phyloP scores from a whole-genome alignment of 2,888 invertebrate species.

The Latheticus oryzae region DNA sequence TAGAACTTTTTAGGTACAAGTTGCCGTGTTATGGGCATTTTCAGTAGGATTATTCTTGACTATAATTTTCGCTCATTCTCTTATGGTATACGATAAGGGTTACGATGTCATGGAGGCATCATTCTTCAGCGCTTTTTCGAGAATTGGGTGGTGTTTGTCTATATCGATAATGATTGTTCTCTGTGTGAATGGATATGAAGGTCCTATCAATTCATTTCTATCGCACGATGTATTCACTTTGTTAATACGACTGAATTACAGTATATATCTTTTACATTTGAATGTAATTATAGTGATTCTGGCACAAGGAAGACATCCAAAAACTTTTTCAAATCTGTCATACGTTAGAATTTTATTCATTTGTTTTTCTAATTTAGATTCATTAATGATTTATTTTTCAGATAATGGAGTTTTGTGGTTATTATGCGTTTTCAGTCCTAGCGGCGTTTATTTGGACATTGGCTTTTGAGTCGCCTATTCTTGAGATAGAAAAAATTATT shows the following conservation, averaged over 20 bases:
- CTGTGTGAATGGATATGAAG: slow-evolving; percentile 46
- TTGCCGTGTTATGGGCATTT: slow-evolving; percentile 33
- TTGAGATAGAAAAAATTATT: slow-evolving; percentile 61
- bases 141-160: slow-evolving; percentile 47
- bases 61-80: slow-evolving; percentile 23
- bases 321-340: slow-evolving; percentile 40
- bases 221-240: slow-evolving; percentile 66
- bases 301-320: slow-evolving; percentile 23
- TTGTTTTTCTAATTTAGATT: too few species aligned
- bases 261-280: slow-evolving; percentile 67
- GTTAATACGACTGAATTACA: slow-evolving; percentile 67
- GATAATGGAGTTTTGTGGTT: slow-evolving; percentile 63
- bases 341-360: slow-evolving; percentile 53
- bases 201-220: slow-evolving; percentile 66
- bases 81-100: slow-evolving; percentile 36
- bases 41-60: slow-evolving; percentile 7
- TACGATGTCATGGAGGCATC: slow-evolving; percentile 42
- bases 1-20: slow-evolving; percentile 4
- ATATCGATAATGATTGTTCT: slow-evolving; percentile 44
- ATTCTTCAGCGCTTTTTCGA: slow-evolving; percentile 46
- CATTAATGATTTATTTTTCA: slow-evolving; percentile 34
- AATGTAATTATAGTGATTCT: slow-evolving; percentile 53
- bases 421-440: slow-evolving; percentile 61
- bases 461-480: slow-evolving; percentile 64
- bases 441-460: slow-evolving; percentile 61